These are phyloP conservation scores for Callospermophilus lateralis DNA, from an alignment of 2,113 vertebrate genomes.

Conservation along the genomic window DNA sequence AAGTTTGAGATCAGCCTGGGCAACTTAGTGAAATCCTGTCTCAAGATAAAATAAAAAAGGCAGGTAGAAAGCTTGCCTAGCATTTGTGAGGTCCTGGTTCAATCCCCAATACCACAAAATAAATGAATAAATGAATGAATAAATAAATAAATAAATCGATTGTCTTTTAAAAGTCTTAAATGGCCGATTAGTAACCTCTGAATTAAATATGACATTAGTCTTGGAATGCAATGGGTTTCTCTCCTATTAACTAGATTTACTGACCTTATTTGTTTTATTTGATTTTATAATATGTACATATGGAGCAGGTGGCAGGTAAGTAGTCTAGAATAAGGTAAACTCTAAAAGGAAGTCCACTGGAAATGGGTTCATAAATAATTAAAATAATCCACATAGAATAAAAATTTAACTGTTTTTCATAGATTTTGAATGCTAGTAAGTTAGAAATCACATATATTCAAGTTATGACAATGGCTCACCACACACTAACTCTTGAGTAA, in stretches of 20 bases:
- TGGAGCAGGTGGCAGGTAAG: background rate
- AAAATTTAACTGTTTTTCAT: background rate
- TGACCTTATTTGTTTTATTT: conserved; percentile 33
- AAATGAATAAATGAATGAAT: no score
- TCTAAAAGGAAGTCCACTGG: conserved; percentile 7
- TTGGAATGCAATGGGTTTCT: conserved; percentile 21
- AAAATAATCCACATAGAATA: background rate
- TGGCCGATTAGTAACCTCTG: background rate
- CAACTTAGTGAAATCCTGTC: background rate
- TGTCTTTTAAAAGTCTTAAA: background rate
- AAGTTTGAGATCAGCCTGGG: background rate
- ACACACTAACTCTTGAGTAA: background rate
- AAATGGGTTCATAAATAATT: conserved; percentile 26
- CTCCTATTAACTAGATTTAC: conserved; percentile 22
- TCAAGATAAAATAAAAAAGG: background rate
- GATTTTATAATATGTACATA: conserved; percentile 5
- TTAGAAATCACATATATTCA: conserved; percentile 5
- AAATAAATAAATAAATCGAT: no score
- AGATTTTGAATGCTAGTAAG: conserved; percentile 30
- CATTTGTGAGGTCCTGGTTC: background rate
- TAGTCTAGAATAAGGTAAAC: conserved; percentile 22
- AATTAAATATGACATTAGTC: conserved; percentile 15
- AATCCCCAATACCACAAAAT: background rate
- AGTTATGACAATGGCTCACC: background rate
- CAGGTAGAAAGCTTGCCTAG: no score